Evolutionary conservation across 64 coral and sea anemone species (phyloP), one percentile per base, ranked within the genome.

Genomic region (Dendrophyllia cribrosa): DNA sequence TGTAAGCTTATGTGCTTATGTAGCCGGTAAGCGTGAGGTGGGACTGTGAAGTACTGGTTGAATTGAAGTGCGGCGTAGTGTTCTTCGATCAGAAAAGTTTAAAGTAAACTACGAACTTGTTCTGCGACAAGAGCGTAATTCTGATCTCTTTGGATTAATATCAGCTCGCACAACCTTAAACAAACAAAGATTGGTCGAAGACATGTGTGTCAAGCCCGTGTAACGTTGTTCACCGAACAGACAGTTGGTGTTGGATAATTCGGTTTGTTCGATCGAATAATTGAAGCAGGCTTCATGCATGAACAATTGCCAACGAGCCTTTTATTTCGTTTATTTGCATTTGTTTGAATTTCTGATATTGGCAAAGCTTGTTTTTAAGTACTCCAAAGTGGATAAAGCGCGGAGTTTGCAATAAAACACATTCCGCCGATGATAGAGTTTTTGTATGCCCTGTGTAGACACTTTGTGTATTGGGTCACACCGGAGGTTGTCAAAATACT

Each of bases 271-370:
- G 58, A 23, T 68, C 45, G 80, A 68, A 84, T 84, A 63, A 67
- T 84, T 47, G 43, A 23, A 84, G 62, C 45, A 14, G 64, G 50
- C 53, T 56, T 56, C 12, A 56, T 56, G 53, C 53, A 56, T 56
- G 53, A 56, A 56, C 12, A 56, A 56, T 34, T 34, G 34, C 34
- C 34, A 34, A 34, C 34, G 34, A 12, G 53, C 7, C 12, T 84
- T 49, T 51, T 13, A 84, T 49, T 50, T 51, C 7, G 17, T 67
- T 43, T 68, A 68, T 65, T 64, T 25, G 46, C 44, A 67, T 68
- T 84, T 84, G 62, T 84, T 84, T 84, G 62, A 82, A 82, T 65
- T 82, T 17, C 24, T 12, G 16, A 82, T 79, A 79, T 79, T 60
- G 24, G 19, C 11, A 56, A 60, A 60, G 77, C 56, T 24, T 45